These are phyloP conservation scores for Drosophila rufa DNA, from an alignment of 1,140 invertebrate species.

Conservation along the genomic window DNA sequence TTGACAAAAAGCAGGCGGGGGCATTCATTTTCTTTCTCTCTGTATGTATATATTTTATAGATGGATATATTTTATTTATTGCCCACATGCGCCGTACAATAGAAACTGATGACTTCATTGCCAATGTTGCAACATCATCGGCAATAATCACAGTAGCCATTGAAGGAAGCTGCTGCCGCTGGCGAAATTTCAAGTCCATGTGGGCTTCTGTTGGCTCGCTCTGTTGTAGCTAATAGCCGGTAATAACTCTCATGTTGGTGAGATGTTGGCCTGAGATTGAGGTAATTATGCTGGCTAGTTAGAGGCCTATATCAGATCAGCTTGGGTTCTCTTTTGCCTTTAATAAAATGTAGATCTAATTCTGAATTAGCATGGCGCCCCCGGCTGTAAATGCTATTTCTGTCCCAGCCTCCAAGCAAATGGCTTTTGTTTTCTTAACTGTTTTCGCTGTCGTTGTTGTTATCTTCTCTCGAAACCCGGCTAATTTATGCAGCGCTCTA, in stretches of 20 bases:
- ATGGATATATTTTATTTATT: constrained; percentile 46
- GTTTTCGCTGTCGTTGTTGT: constrained; percentile 16
- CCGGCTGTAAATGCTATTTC: constrained; percentile 15
- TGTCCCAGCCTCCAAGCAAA: constrained; percentile 1
- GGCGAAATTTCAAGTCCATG: constrained; percentile 14
- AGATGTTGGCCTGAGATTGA: constrained; percentile 1
- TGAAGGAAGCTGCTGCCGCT: constrained; percentile 30
- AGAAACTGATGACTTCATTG: constrained; percentile 60
- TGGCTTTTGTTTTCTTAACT: constrained; percentile 33
- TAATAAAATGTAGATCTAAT: constrained; percentile 20
- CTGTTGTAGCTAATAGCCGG: constrained; percentile 14
- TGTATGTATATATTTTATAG: constrained; percentile 19
- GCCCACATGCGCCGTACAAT: constrained; percentile 38
- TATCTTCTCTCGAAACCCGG: constrained; percentile 21
- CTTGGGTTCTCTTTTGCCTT: too few species aligned
- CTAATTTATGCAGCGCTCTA: constrained; percentile 68
- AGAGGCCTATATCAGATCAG: neutral
- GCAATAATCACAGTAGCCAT: constrained; percentile 39
- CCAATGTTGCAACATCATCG: constrained; percentile 52
- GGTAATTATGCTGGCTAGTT: constrained; percentile 34
- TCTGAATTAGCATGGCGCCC: constrained; percentile 3
- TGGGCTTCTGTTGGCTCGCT: constrained; percentile 26
- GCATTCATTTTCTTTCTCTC: constrained; percentile 39
- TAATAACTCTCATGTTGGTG: constrained; percentile 25
- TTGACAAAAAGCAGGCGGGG: constrained; percentile 55